Evolutionary conservation across 2,888 invertebrate species (phyloP), one percentile per base, ranked within the genome.

Genomic region (Notodonta dromedarius): DNA sequence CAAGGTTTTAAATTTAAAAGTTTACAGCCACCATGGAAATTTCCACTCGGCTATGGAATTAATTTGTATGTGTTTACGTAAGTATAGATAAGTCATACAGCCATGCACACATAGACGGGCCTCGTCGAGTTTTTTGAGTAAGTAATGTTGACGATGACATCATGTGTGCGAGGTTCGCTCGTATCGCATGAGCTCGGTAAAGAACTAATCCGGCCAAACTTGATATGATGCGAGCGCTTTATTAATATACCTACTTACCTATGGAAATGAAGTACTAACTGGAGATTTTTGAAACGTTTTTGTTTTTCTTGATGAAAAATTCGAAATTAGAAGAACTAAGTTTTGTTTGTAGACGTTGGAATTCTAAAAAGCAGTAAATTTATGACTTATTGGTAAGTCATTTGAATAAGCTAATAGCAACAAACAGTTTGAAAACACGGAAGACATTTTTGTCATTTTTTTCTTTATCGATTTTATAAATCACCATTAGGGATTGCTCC

Each of bases 111-210:
- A 70, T 61, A 39, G 16, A 7, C 46, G 53, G n/a, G 52, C 60
- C 60, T 61, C 61, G 54, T 60, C 67, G 70, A 71, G 73, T 70
- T 76, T 71, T 71, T 59, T 48, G 50, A 46, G 62, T 61, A 72
- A 69, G 65, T 71, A 73, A 70, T 77, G 67, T 77, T 70, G 71
- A 69, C 69, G 78, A 80, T 87, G 87, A 86, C 83, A 85, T 87
- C 86, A 87, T 79, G 64, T 66, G 67, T 70, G 59, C 70, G 74
- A 71, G 70, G n/a, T 9, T 42, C 11, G 42, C 42, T 11, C 42
- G 42, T 35, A 35, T 35, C 35, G 35, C 63, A 69, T 67, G 67
- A 66, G 65, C 66, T 66, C 74, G 64, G 74, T 62, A 39, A 62
- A 67, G 66, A 52, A 67, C 58, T 77, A 75, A 80, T 80, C 83